Base-by-base conservation (phyloP, 53 echinoderm and acorn worm species). In the Henricia sp. region DNA sequence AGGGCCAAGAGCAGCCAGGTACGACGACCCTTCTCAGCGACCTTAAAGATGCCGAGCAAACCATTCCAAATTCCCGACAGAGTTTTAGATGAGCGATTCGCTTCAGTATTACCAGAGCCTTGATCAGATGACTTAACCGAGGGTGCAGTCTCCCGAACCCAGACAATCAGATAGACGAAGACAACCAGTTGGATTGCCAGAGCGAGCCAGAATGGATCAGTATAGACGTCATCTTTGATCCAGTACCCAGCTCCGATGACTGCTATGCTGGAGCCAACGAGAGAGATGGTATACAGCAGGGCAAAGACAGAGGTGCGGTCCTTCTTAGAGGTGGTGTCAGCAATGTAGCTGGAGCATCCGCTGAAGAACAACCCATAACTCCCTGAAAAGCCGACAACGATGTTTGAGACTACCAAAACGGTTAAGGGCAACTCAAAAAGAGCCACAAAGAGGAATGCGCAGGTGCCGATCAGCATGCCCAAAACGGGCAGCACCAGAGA, bases 321-420 rank as follows among this genome's bases (percentile, higher is more conserved):
- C 24, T 77, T 77, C 54, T 77, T 91, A 12, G 84, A 30, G 13
- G 91, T 84, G 8, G 83, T 91, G 85, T 91, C 91, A 10, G 88
- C 91, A 27, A 91, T 65, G 64, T 85, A 84, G 34, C 88, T 70
- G 25, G 84, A 84, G 52, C 85, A 91, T 1, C 88, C 91, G 13
- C 84, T 77, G 19, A 91, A 83, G 91, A 91, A 87, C 76, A 91
- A 71, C 3, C 84, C 55, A 56, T 88, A 91, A 33, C 87, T 88
- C 26, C 91, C 91, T 14, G 78, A 84, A 33, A 88, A 63, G 41
- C 88, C 84, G 21, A 88, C 63, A 0, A 77, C 53, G 38, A 91
- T 50, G 33, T 84, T 64, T 32, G 65, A 80, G 3, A 80, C 24
- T 16, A 72, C 19, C n/a, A 85, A 25, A 10, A 74, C 30, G 23